phyloP scores from a whole-genome alignment of 2,888 invertebrate species.

The Lasioglossum leucozonium region DNA sequence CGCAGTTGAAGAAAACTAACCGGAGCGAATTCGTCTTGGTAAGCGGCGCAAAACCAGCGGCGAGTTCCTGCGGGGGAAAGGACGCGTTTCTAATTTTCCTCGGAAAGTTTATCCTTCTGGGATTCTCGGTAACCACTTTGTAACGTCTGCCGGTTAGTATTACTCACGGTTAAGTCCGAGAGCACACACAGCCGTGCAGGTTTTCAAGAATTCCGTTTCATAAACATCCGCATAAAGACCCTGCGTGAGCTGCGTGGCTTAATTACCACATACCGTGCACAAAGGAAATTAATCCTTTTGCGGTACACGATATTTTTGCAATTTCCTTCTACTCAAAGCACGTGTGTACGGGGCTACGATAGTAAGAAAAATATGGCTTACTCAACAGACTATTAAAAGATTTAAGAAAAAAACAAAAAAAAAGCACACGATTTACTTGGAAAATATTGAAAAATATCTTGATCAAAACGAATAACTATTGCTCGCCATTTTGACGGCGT shows the following conservation, averaged over 20 bases:
- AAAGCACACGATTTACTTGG: too few species aligned
- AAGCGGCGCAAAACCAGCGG: neutral
- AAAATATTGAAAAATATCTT: too few species aligned
- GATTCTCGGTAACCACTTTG: slow-evolving; percentile 1
- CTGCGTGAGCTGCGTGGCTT: neutral
- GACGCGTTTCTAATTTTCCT: slow-evolving; percentile 2
- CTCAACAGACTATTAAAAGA: too few species aligned
- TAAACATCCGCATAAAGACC: neutral
- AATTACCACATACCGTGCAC: neutral
- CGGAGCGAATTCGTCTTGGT: neutral
- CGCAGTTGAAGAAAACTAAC: neutral
- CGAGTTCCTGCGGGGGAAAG: too few species aligned
- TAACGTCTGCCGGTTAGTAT: slow-evolving; percentile 3
- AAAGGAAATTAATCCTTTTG: neutral
- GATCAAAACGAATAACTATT: neutral
- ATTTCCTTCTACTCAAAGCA: neutral
- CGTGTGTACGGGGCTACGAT: neutral
- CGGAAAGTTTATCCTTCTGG: neutral
- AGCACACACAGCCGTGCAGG: too few species aligned
- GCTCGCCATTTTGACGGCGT: neutral
- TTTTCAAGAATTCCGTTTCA: slow-evolving; percentile 11
- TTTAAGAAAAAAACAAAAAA: too few species aligned
- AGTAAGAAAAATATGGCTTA: too few species aligned
- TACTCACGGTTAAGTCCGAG: neutral
- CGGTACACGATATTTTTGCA: neutral